Evolutionary conservation across 2,797 vertebrate genomes (phyloP).

Genomic region (Tamandua tetradactyla): DNA sequence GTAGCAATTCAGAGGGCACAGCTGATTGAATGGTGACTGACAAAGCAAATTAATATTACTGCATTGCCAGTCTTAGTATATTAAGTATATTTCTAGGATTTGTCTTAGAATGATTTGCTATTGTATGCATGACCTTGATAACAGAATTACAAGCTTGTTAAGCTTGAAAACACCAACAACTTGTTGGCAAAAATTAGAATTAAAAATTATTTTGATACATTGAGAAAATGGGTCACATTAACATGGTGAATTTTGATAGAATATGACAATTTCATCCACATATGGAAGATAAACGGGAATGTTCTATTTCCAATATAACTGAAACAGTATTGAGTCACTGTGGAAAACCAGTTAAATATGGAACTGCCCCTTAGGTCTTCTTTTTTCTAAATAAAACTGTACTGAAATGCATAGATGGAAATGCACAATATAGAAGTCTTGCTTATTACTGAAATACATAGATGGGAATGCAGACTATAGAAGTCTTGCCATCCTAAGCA

Average conservation of each 20-base stretch:
- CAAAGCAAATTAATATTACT: not conserved
- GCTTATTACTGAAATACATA: too few relatives aligned
- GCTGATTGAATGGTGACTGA: not conserved
- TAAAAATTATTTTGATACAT: not conserved
- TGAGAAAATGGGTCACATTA: not conserved
- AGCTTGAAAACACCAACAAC: not conserved
- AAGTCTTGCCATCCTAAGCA: not conserved
- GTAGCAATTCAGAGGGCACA: not conserved
- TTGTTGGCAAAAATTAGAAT: slow-evolving; percentile 26
- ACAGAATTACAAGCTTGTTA: not conserved
- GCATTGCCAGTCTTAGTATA: not conserved
- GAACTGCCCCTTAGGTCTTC: not conserved
- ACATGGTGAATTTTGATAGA: not conserved
- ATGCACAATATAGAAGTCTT: not conserved
- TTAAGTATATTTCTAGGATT: not conserved
- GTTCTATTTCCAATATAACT: not conserved
- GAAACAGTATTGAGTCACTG: not conserved
- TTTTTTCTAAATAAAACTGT: not conserved
- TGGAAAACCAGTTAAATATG: not conserved
- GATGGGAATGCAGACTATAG: not conserved
- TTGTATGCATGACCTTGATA: not conserved
- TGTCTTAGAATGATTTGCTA: not conserved
- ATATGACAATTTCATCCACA: slow-evolving; percentile 1
- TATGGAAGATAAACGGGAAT: not conserved
- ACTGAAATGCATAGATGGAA: not conserved